Base-by-base conservation (phyloP, 2,113 vertebrate genomes). In the human (Homo sapiens) region DNA sequence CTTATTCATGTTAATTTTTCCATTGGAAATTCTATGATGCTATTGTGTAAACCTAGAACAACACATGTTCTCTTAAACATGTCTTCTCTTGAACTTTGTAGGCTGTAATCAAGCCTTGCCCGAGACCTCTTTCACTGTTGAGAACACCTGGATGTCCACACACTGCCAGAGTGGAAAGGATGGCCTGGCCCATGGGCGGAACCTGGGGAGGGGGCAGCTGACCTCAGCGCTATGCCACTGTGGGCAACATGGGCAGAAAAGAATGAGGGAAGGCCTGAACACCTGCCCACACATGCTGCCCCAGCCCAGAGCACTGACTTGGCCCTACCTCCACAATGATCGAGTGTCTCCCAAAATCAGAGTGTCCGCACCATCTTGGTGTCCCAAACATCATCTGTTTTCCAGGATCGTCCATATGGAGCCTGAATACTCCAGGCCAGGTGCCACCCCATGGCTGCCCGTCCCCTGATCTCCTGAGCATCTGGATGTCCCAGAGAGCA, bases 171-270 rank as follows among this genome's bases (percentile, higher is more conserved):
- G 17, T 8, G 10, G 1, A 3, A 7, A 64, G 6, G 17, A 2
- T 4, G 32, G 52, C 32, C 8, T 43, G 30, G 12, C 10, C 6
- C 4, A 0, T 20, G 38, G 6, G 52, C 0, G 1, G 12, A 45
- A 38, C 20, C n/a, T 9, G 6, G 0, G 0, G 32, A 84, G 43
- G 12, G 2, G 3, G 17, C 1, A 8, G 27, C 50, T 35, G 5
- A 35, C 2, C 30, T 59, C 0, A 0, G 38, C 1, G 1, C 1
- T 40, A 4, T 8, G 52, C 30, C 22, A 61, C 38, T 12, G 3
- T 6, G 8, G n/a, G 43, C 11, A 45, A 17, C 32, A 14, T 3
- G 1, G 12, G 27, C 12, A 45, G 17, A 59, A n/a, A 25, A 2
- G 10, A 12, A 17, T 17, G 45, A 20, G 9, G 3, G 9, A 6